Evolutionary conservation across 2,113 vertebrate genomes (phyloP).

Genomic region (cat (Felis catus)): F.catus_Fca126_mat1.0 CM031412.1:190628001-190628500

Average conservation of each 20-base stretch:
- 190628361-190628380: not conserved
- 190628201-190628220: not conserved
- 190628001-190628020: not conserved
- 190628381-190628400: not conserved
- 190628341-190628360: not conserved
- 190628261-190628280: not conserved
- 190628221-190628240: not conserved
- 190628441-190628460: not conserved
- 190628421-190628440: not conserved
- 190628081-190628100: not conserved
- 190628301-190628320: not conserved
- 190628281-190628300: not conserved
- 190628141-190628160: not conserved
- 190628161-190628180: not conserved
- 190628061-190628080: not conserved
- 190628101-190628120: not conserved
- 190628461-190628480: too few relatives aligned
- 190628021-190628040: not conserved
- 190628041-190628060: not conserved
- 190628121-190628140: not conserved
- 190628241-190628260: not conserved
- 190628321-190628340: not conserved
- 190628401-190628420: not conserved
- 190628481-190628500: too few relatives aligned
- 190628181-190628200: not conserved